These are phyloP conservation scores for Lophius piscatorius DNA, from an alignment of 2,113 vertebrate species.

Conservation along the genomic window DNA sequence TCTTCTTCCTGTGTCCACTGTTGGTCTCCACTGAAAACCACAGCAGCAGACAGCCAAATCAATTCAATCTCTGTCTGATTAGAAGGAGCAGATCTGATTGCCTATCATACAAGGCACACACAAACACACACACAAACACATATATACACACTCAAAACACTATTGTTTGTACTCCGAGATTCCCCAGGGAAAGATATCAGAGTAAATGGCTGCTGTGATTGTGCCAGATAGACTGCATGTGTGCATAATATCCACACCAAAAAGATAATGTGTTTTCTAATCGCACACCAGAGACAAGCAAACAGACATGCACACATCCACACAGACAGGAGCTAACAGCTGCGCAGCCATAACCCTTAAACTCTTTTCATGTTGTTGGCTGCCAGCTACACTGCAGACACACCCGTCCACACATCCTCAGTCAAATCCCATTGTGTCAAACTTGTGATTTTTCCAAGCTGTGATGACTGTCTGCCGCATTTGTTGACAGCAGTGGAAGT, in stretches of 20 bases:
- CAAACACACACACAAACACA: slow-evolving; percentile 21
- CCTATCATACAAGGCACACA: slow-evolving; percentile 46
- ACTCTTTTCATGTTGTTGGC: slow-evolving; percentile 63
- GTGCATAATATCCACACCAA: slow-evolving; percentile 73
- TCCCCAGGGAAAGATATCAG: slow-evolving; percentile 66
- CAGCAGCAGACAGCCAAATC: slow-evolving; percentile 58
- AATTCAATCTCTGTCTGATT: slow-evolving; percentile 73
- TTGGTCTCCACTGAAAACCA: slow-evolving; percentile 44
- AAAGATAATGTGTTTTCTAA: slow-evolving; percentile 78
- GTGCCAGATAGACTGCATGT: slow-evolving; percentile 76
- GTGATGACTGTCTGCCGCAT: slow-evolving; percentile 49
- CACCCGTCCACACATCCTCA: slow-evolving; percentile 50
- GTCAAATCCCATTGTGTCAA: slow-evolving; percentile 36
- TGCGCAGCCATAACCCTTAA: slow-evolving; percentile 74
- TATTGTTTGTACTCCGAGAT: slow-evolving; percentile 60
- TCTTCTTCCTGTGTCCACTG: slow-evolving; percentile 18
- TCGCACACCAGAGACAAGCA: slow-evolving; percentile 71
- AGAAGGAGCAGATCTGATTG: slow-evolving; percentile 72
- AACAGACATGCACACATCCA: slow-evolving; percentile 44
- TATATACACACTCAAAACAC: slow-evolving; percentile 42
- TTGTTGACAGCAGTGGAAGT: slow-evolving; percentile 53
- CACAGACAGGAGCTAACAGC: slow-evolving; percentile 58
- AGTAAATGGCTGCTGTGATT: slow-evolving; percentile 71
- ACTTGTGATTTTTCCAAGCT: slow-evolving; percentile 37
- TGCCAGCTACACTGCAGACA: slow-evolving; percentile 52